Percentiles rank a stretch among this genome's conserved stretches.
phyloP scores from a whole-genome alignment of 2,797 vertebrate genomes.

The Stomatorhinus walkeri region DNA sequence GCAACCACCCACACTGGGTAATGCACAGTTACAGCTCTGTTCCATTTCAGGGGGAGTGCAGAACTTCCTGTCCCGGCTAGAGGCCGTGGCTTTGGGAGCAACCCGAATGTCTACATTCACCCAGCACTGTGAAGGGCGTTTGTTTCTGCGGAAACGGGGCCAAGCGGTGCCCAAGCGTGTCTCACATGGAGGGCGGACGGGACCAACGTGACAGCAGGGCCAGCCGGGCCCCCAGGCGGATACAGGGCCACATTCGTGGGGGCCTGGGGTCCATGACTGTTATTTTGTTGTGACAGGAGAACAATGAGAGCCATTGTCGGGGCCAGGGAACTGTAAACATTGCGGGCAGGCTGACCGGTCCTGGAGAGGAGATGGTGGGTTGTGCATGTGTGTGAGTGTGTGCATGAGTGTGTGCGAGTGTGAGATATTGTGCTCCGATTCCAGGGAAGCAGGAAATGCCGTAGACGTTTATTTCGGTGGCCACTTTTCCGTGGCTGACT shows the following conservation, averaged over 20 bases:
- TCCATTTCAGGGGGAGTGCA: background rate
- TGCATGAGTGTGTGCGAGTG: constrained; percentile 24
- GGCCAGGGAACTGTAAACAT: constrained; percentile 13
- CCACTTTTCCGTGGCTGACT: constrained; percentile 62
- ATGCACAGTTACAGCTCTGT: constrained; percentile 23
- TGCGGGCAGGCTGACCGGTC: constrained; percentile 31
- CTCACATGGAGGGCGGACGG: constrained; percentile 17
- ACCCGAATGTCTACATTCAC: background rate
- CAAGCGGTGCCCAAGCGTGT: constrained; percentile 21
- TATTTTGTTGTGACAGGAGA: constrained; percentile 5
- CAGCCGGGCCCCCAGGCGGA: background rate
- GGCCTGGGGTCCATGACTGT: background rate
- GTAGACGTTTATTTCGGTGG: constrained; percentile 42
- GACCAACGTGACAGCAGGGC: constrained; percentile 17
- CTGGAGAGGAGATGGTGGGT: constrained; percentile 10
- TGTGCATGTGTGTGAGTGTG: constrained; percentile 19
- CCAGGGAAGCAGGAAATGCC: constrained; percentile 45
- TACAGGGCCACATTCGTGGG: background rate
- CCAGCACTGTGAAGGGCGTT: background rate
- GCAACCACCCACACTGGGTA: background rate
- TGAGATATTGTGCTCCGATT: constrained; percentile 42
- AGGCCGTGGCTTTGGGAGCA: constrained; percentile 18
- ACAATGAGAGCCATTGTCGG: constrained; percentile 16
- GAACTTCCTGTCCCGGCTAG: background rate
- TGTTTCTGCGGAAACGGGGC: background rate